Conservation (phyloP, 2,797 vertebrate species). For the Threskiornis aethiopicus region DNA sequence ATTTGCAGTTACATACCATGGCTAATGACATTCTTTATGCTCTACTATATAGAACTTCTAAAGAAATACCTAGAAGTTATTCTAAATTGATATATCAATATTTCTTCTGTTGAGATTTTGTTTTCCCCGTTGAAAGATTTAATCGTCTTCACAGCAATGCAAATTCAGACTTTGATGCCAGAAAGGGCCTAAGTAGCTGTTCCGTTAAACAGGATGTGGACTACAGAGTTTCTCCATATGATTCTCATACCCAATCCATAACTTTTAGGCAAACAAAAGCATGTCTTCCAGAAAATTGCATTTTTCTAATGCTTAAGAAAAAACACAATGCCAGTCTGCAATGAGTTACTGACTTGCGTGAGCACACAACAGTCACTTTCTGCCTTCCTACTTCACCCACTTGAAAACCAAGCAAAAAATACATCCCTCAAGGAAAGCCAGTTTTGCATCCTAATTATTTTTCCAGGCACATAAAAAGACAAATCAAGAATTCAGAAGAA, state of each 20-base stretch:
- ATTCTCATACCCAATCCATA: background rate
- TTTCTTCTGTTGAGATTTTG: background rate
- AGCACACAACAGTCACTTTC: background rate
- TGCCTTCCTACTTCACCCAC: background rate
- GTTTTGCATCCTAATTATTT: background rate
- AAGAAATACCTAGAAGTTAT: background rate
- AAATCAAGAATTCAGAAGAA: background rate
- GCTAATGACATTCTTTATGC: background rate
- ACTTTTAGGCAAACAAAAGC: background rate
- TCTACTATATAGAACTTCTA: background rate
- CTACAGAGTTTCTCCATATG: background rate
- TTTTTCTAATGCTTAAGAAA: background rate
- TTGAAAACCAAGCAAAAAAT: background rate
- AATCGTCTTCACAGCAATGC: background rate
- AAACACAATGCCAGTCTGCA: background rate
- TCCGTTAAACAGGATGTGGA: background rate
- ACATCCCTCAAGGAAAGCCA: background rate
- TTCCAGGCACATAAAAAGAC: background rate
- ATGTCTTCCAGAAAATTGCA: background rate
- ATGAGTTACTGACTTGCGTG: background rate
- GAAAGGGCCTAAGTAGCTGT: background rate
- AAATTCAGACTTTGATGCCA: background rate
- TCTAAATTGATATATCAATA: background rate
- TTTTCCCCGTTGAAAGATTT: background rate
- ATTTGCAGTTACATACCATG: background rate